Evolutionary conservation across 2,797 vertebrate species (phyloP), one percentile per base, ranked within the genome.

Genomic region (Mareca penelope): DNA sequence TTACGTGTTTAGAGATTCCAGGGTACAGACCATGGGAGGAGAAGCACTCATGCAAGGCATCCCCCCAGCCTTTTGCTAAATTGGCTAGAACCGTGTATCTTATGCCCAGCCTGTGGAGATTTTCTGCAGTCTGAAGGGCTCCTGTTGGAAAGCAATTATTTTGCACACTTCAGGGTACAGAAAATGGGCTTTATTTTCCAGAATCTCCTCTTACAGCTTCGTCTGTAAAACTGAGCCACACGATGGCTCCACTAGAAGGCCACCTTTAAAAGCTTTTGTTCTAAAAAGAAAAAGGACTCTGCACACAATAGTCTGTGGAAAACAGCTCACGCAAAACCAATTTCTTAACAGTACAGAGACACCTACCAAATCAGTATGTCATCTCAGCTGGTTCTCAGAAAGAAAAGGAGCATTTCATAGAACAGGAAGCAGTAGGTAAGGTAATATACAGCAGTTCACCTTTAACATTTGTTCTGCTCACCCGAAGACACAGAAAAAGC

Each of bases 361-460:
- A 57, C 6, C 6, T 10, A 14, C 1, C 6, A 7, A 31, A 63
- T 50, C 26, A 57, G 31, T 2, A 48, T 0, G 6, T 69, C 42
- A 28, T 29, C 79, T 81, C 42, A 42, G 53, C 29, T 73, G 56
- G 37, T 15, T 22, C 39, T 26, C 31, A 33, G 28, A 40, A 85
- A 77, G 33, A 31, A 80, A 71, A 65, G 31, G 7, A 52, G 59
- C 18, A 17, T 44, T 86, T 60, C 53, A 73, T 1, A 79, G 59
- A 39, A 18, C 0, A 9, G 57, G 26, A 76, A 72, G 26, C 2
- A 84, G 78, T 21, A 61, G 55, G 40, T 18, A 17, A 40, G 0
- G n/a, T 7, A 40, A 9, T 9, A 22, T 16, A 28, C 37, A 76
- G 46, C 10, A 55, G 8, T 6, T 15, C 18, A 61, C 39, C 64